Evolutionary conservation across 2,113 vertebrate genomes (phyloP).

Genomic region (Colossoma macropomum): DNA sequence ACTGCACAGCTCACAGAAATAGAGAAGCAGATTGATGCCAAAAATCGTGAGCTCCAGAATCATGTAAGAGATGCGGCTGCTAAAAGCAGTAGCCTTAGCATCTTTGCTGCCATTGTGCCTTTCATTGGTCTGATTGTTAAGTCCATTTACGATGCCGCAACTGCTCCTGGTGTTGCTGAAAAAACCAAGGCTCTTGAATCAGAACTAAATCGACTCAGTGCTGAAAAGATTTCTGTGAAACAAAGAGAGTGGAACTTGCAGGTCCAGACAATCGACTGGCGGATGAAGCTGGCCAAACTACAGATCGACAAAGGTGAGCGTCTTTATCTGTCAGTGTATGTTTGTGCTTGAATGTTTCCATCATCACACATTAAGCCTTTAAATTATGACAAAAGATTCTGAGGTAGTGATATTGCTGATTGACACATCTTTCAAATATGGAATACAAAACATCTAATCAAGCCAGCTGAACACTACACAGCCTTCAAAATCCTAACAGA

Average conservation of each 20-base stretch:
- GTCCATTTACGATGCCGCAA: neutral
- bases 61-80: neutral
- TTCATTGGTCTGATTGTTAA: neutral
- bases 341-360: neutral
- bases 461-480: too few relatives aligned
- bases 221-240: neutral
- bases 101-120: constrained; percentile 22
- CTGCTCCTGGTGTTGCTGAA: neutral
- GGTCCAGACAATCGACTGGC: neutral
- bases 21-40: neutral
- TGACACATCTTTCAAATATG: too few relatives aligned
- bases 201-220: neutral
- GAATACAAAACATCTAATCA: too few relatives aligned
- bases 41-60: neutral
- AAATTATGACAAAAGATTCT: too few relatives aligned
- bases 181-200: neutral
- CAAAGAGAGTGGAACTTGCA: neutral
- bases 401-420: too few relatives aligned
- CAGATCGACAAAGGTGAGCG: neutral
- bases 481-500: too few relatives aligned
- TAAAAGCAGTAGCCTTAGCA: neutral
- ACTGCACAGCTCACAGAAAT: neutral
- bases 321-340: neutral
- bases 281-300: neutral
- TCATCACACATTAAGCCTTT: neutral